Evolutionary conservation across 2,888 invertebrate species (phyloP).

Genomic region (Cybosia mesomella): DNA sequence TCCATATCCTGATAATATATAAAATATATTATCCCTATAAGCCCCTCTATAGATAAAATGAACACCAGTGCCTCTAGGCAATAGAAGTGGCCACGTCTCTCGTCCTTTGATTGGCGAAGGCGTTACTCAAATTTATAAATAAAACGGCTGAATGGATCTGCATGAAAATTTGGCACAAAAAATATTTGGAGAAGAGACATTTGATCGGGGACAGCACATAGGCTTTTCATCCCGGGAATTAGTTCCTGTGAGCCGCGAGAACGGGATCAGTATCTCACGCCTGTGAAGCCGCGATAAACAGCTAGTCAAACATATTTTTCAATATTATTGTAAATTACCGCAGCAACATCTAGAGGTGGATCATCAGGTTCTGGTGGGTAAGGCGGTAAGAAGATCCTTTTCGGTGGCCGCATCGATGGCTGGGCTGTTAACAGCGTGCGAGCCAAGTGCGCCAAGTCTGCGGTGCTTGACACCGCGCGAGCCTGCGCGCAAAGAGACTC

Average conservation of each 20-base stretch:
- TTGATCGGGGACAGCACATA: too few relatives aligned
- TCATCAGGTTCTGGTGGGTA: slow-evolving; percentile 83
- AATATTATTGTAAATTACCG: slow-evolving; percentile 60
- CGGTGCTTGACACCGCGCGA: slow-evolving; percentile 90
- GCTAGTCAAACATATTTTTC: not conserved
- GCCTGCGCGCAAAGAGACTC: slow-evolving; percentile 93
- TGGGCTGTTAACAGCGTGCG: slow-evolving; percentile 91
- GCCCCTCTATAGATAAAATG: not conserved
- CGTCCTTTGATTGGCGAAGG: not conserved
- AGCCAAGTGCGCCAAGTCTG: slow-evolving; percentile 93
- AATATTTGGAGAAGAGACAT: too few relatives aligned
- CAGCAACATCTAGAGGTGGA: slow-evolving; percentile 77
- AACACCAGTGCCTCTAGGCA: not conserved
- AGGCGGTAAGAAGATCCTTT: slow-evolving; percentile 88
- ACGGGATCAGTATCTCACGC: too few relatives aligned
- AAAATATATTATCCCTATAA: too few relatives aligned
- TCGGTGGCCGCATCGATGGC: slow-evolving; percentile 89
- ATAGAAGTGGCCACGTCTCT: not conserved
- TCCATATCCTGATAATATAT: too few relatives aligned
- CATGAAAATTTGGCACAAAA: not conserved
- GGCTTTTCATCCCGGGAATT: too few relatives aligned
- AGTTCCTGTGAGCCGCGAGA: too few relatives aligned
- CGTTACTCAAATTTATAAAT: not conserved
- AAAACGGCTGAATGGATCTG: not conserved
- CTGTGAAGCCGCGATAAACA: not conserved